Evolutionary conservation across 2,113 vertebrate species (phyloP), one percentile per base, ranked within the genome.

Genomic region (Mustela lutreola): DNA sequence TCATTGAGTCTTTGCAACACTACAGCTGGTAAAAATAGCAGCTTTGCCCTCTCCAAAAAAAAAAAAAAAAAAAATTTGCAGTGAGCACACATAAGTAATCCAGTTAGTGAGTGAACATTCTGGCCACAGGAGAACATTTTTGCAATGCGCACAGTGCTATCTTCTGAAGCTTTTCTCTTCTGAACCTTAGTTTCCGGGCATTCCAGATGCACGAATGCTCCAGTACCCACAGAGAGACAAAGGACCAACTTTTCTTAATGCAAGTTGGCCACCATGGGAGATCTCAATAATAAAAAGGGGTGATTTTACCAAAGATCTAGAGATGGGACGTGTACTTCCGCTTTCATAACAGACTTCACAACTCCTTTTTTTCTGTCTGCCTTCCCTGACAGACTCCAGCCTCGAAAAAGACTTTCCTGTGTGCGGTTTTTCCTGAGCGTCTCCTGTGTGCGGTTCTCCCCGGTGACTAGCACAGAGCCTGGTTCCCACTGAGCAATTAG

Each of bases 21-120:
- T 50, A 94, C 56, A 39, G 48, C 50, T 24, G 50, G 48, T 97
- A 94, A 97, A 95, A 97, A 97, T 73, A 96, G 96, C 70, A 78
- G 42, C 63, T 90, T 80, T 79, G 21, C 63, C 80, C 81, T 60
- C 28, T 89, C 76, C 24, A 42, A 48, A 65, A 67, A 48, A 80
- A 85, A 76, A 42, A n/a, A 18, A 19, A 19, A 36, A 50, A 56
- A 71, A 62, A 21, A 56, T 65, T 26, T 26, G 22, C 22, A 5
- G 33, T n/a, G 42, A 94, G 53, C 65, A 60, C 33, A 96, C n/a
- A 22, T 56, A 94, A 92, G 42, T 56, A 63, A 89, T 76, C 79
- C 89, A 73, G 75, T 75, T 53, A 85, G 11, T 4, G 39, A 95
- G 63, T 45, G 76, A 97, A 89, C 82, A 60, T 86, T 91, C 70